Base-by-base conservation (phyloP, 2,797 vertebrate genomes). In the Tragelaphus oryx region DNA sequence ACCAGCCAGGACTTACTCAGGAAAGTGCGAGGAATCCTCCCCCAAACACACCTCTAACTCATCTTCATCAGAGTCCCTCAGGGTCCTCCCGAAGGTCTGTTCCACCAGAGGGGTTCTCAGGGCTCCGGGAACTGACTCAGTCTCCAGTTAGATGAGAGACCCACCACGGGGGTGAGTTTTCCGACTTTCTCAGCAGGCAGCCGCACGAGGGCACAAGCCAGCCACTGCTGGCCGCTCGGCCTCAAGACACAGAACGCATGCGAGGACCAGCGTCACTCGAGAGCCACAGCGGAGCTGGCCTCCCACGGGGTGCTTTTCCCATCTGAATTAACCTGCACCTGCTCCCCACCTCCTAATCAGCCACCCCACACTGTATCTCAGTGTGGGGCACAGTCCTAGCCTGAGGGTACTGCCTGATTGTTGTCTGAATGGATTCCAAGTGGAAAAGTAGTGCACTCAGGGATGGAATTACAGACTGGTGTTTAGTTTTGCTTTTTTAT, bases 161-260 rank as follows among this genome's bases (percentile, higher is more conserved):
- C 26, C 4, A 18, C 46, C 75, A 50, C n/a, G 20, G 22, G 46
- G 13, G 60, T 75, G 76, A 60, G 16, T 44, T 20, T 18, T 7
- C 41, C 30, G 1, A 18, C 37, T 14, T 87, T 46, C 82, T 62
- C 3, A 88, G 8, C 10, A 14, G 48, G n/a, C 37, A 81, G 26
- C 0, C 0, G 22, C 10, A 30, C 8, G 12, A 85, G 33, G 0
- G 0, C 89, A 50, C 50, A n/a, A 76, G 95, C 76, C 93, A 94
- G 20, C 0, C 0, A 48, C 41, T 65, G 68, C 37, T 26, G 14
- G 37, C 33, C 62, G 14, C 46, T 52, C 8, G n/a, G 0, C 0
- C n/a, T 0, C 0, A 79, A 0, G 8, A 95, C 71, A 75, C 0
- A 0, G 12, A 3, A 4, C n/a, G 57, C 68, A 41, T 10, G 30